phyloP scores from a whole-genome alignment of 1,140 invertebrate species.

The Drosophila bocki region DNA sequence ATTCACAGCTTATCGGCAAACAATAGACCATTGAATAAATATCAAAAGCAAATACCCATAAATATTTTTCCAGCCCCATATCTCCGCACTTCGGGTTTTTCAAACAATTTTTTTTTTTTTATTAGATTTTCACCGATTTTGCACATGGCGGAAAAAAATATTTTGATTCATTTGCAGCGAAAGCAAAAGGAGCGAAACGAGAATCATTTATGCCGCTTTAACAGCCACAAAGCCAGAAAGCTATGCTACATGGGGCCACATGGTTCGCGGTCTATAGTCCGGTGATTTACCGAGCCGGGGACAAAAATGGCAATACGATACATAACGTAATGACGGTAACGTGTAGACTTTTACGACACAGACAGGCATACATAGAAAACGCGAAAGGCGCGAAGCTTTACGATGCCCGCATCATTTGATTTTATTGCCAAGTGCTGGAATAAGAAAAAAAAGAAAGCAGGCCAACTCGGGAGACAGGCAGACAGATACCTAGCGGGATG shows the following conservation, averaged over 20 bases:
- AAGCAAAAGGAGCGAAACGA: conserved; percentile 26
- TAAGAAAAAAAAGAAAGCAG: conserved; percentile 2
- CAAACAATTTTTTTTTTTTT: conserved; percentile 25
- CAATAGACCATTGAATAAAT: conserved; percentile 81
- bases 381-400: conserved; percentile 69
- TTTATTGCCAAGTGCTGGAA: conserved; percentile 75
- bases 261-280: conserved; percentile 28
- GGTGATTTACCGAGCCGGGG: conserved; percentile 60
- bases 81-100: conserved; percentile 35
- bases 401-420: conserved; percentile 82
- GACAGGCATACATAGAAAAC: conserved; percentile 55
- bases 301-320: conserved; percentile 60
- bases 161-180: conserved; percentile 47
- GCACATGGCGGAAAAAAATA: conserved; percentile 69
- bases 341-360: conserved; percentile 72
- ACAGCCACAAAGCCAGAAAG: conserved; percentile 66
- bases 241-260: conserved; percentile 17
- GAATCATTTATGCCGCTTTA: conserved; percentile 80
- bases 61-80: conserved; percentile 62
- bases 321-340: conserved; percentile 67
- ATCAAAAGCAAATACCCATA: conserved; percentile 79
- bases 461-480: conserved; percentile 9
- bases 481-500: conserved; percentile 13
- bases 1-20: conserved; percentile 78
- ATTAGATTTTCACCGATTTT: conserved; percentile 45